Base-by-base conservation (phyloP, 2,113 vertebrate genomes). In the Crocuta crocuta region DNA sequence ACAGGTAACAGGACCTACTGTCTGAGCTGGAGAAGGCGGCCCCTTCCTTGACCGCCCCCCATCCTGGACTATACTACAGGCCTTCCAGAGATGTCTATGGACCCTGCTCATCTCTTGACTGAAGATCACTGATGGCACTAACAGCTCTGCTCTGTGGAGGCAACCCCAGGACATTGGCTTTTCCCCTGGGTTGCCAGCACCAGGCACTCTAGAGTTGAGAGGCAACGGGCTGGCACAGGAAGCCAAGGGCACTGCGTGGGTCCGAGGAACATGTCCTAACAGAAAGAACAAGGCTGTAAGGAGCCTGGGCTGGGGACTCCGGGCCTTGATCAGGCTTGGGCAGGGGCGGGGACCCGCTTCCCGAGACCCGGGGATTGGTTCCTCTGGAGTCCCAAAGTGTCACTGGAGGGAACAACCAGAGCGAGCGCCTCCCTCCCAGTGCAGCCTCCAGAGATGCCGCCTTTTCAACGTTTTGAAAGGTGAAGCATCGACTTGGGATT, bases 101-200 rank as follows among this genome's bases (percentile, higher is more conserved):
- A 15, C 50, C n/a, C n/a, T 5, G 39, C 53, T 39, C 35, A 68
- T 13, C 61, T 16, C 45, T 9, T 39, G 13, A 45, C 71, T 48
- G 43, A 3, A 0, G 3, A 58, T 58, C 24, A 17, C 35, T 0
- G 31, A 33, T 9, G 71, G 58, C 17, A n/a, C 4, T 0, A 35
- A 66, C 28, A 17, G 0, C 31, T 35, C 55, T 28, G 35, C 35
- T 31, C 10, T 28, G 33, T 66, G 28, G 48, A 43, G 19, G 66
- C 9, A 26, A 5, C 43, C 43, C 43, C 39, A 26, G 11, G 79
- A 89, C 15, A 17, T 3, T 0, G 19, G 79, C n/a, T 73, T n/a
- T 48, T 71, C 55, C 6, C 81, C 8, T 1, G 0, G 26, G 19
- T 19, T 53, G 7, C 55, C 66, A n/a, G 55, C 10, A 55, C 13